Base-by-base conservation (phyloP, 2,888 invertebrate genomes). In the Chrysodeixis includens region DNA sequence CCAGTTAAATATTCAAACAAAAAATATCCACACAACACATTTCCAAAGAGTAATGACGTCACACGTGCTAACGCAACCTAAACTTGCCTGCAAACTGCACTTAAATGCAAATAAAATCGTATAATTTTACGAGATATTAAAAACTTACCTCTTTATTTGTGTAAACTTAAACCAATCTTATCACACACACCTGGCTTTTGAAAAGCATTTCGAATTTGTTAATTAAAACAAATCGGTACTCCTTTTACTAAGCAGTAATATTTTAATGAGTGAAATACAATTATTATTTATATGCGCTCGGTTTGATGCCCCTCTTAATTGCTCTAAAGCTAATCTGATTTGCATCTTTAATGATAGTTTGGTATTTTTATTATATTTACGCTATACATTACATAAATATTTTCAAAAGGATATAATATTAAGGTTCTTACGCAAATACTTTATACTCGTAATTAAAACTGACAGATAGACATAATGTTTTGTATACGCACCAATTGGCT, bases 61-160 rank as follows among this genome's bases (percentile, higher is more conserved):
- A n/a, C n/a, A 26, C 2, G 0, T n/a, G 20, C n/a, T 53, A 61
- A 63, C 58, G 12, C 66, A 66, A 57, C 35, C 51, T 69, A 52
- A 70, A 55, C 60, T 52, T 69, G 46, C 65, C 56, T 16, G 56
- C 16, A 35, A 18, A 46, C 1, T n/a, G 52, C 20, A 59, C 40
- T 56, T 56, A 64, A 40, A 44, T 20, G 20, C 30, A 14, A 26
- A 40, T 49, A 44, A n/a, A n/a, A 32, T 44, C 35, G 20, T 62
- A 56, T 51, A 58, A 61, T 69, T 71, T 66, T 69, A 62, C 64
- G 60, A 56, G 10, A 26, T 65, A 61, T 72, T 35, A 3, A 62
- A 56, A 69, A 66, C 56, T 54, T 18, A 49, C 40, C 54, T 62
- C 20, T 62, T 74, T 56, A 66, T 56, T 62, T 6, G 30, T 56